A percentile compares a stretch with the other conserved stretches of the same genome.
Evolutionary conservation across 2,888 invertebrate genomes (phyloP).

Genomic region (Hirtodrosophila cameraria): DNA sequence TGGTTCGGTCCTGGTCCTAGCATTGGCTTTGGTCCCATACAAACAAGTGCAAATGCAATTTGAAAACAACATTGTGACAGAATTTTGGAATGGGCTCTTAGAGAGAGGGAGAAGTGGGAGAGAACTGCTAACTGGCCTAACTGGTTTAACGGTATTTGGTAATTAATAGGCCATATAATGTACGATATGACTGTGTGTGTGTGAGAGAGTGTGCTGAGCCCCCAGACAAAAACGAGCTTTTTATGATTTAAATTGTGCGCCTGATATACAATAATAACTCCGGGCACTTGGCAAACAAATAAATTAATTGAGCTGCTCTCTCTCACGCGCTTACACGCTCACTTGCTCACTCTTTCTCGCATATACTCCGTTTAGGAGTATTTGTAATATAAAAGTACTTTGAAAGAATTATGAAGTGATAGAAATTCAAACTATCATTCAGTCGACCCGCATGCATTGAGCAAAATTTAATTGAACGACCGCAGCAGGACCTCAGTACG

Average conservation of each 20-base stretch:
- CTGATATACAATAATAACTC: slow-evolving; percentile 72
- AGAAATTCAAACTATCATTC: slow-evolving; percentile 50
- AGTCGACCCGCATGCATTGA: slow-evolving; percentile 72
- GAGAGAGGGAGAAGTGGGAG: slow-evolving; percentile 1
- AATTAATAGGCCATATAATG: slow-evolving; percentile 79
- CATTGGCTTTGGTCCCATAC: slow-evolving; percentile 61
- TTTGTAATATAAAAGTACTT: slow-evolving; percentile 37
- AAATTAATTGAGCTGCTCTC: slow-evolving; percentile 70
- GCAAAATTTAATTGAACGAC: slow-evolving; percentile 74
- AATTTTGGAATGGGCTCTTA: too few relatives aligned
- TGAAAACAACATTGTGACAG: slow-evolving; percentile 68
- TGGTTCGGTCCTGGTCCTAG: slow-evolving; percentile 9
- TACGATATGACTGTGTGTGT: slow-evolving; percentile 54
- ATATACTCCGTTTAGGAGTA: not conserved
- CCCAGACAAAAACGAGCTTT: slow-evolving; percentile 21
- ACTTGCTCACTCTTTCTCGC: not conserved
- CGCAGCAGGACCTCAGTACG: slow-evolving; percentile 53
- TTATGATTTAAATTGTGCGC: slow-evolving; percentile 73
- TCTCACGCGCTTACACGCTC: not conserved
- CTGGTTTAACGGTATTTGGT: slow-evolving; percentile 72
- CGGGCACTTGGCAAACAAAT: slow-evolving; percentile 70
- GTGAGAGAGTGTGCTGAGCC: not conserved
- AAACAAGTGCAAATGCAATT: slow-evolving; percentile 77
- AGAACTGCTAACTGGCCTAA: slow-evolving; percentile 35
- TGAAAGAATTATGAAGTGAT: slow-evolving; percentile 75